phyloP scores from a whole-genome alignment of 2,113 vertebrate species.

The Eira barbara region DNA sequence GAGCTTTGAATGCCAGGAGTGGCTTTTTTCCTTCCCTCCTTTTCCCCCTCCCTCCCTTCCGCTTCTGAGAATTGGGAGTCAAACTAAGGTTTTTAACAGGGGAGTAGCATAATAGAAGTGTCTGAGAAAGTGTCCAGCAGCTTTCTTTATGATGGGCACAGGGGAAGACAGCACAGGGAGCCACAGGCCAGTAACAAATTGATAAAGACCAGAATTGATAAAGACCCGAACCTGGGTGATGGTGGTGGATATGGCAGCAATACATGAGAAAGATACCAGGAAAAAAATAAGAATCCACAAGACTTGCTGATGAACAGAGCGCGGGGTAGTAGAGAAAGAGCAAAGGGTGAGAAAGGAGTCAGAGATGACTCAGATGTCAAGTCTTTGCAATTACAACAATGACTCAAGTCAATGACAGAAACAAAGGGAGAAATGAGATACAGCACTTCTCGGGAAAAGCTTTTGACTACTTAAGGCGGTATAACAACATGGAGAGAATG shows the following conservation, averaged over 20 bases:
- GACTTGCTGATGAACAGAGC: background rate
- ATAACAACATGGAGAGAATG: background rate
- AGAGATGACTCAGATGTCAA: background rate
- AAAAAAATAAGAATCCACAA: background rate
- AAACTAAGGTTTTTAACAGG: background rate
- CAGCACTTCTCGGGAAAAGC: fast-evolving
- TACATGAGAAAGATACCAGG: background rate
- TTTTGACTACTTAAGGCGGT: background rate
- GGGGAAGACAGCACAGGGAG: background rate
- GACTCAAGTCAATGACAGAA: background rate
- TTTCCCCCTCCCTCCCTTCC: background rate
- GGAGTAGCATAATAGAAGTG: background rate
- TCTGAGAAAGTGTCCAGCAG: background rate
- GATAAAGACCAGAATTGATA: background rate
- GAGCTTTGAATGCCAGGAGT: background rate
- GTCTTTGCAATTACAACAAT: background rate
- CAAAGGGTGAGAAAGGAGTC: background rate
- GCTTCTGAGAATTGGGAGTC: background rate
- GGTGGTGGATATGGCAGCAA: background rate
- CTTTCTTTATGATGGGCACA: background rate
- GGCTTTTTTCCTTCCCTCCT: background rate
- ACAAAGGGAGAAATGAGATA: background rate
- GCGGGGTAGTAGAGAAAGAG: background rate
- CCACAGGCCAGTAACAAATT: background rate
- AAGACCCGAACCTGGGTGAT: background rate